These are phyloP conservation scores for Metopolophium dirhodum DNA, from an alignment of 1,140 invertebrate species.

Conservation along the genomic window DNA sequence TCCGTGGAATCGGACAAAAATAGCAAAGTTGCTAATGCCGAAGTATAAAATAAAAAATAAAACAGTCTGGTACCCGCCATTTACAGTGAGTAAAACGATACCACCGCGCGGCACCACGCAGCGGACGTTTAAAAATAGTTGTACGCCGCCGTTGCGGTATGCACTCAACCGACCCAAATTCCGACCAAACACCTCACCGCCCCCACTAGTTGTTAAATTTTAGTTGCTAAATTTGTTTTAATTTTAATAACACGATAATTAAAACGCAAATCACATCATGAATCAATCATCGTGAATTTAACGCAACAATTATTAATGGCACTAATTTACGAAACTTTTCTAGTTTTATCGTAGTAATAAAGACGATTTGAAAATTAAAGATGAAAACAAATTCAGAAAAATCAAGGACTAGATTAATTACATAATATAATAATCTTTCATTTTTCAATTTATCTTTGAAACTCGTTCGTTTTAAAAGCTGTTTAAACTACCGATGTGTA, in stretches of 20 bases:
- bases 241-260: conserved; percentile 37
- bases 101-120: conserved; percentile 54
- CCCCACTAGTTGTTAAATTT: conserved; percentile 10
- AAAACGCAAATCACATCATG: background rate
- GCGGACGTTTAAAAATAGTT: conserved; percentile 57
- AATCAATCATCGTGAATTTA: background rate
- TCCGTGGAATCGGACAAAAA: conserved; percentile 52
- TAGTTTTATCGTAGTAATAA: background rate
- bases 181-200: conserved; percentile 30
- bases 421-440: background rate
- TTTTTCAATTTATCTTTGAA: background rate
- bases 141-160: conserved; percentile 47
- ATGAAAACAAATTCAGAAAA: background rate
- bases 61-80: conserved; percentile 54
- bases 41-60: conserved; percentile 53
- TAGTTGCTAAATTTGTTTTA: conserved; percentile 33
- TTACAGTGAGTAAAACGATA: conserved; percentile 57
- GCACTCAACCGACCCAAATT: conserved; percentile 53
- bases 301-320: background rate
- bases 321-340: background rate
- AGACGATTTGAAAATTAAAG: background rate
- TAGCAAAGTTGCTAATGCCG: conserved; percentile 56
- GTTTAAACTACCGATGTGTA: background rate
- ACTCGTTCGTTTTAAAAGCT: background rate
- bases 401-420: background rate